Conservation (phyloP, 2,113 vertebrate genomes). For the Pomatostomus ruficeps region DNA sequence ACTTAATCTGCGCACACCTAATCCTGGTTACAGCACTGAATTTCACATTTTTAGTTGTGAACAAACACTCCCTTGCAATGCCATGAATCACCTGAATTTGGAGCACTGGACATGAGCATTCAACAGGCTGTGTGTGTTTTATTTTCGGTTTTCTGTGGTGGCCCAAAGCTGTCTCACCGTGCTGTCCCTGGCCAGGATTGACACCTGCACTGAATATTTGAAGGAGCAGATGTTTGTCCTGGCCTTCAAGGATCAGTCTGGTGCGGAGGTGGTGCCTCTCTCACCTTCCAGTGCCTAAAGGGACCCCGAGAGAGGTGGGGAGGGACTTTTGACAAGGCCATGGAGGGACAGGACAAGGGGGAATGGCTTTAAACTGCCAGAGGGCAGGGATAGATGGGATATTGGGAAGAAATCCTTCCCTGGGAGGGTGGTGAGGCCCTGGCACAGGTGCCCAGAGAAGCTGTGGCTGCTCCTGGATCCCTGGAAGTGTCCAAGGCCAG, state of each 20-base stretch:
- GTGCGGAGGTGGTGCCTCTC: not conserved
- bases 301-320: too few species aligned
- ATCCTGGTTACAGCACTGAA: accelerated
- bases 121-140: not conserved
- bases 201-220: not conserved
- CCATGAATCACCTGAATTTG: not conserved
- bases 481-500: not conserved
- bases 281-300: too few species aligned
- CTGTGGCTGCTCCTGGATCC: not conserved
- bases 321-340: too few species aligned
- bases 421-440: too few species aligned
- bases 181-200: not conserved
- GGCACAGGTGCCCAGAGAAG: too few species aligned
- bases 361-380: too few species aligned
- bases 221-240: not conserved
- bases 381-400: too few species aligned
- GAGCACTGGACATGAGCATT: not conserved
- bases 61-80: not conserved
- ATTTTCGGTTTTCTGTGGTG: not conserved
- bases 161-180: not conserved
- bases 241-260: not conserved
- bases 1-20: not conserved
- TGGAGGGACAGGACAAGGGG: too few species aligned
- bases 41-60: not conserved
- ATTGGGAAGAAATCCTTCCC: too few species aligned